Conservation (phyloP, 2,797 vertebrate species). For the Tokudaia tokunoshimensis region DNA sequence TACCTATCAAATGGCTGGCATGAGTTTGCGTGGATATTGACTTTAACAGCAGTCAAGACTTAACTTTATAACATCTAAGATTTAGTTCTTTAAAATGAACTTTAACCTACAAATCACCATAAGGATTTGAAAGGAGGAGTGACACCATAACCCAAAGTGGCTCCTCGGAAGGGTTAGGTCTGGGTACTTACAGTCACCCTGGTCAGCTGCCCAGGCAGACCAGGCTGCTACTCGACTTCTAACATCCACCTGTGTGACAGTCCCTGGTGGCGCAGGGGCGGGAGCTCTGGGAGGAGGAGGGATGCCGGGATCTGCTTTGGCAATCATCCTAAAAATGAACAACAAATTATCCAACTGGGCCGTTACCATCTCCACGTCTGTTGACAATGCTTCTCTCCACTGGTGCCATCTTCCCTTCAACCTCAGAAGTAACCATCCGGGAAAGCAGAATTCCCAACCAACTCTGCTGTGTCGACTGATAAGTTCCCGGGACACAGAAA, state of each 20-base stretch:
- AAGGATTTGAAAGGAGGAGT: slow-evolving; percentile 5
- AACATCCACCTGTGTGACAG: slow-evolving; percentile 91
- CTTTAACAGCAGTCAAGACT: background rate
- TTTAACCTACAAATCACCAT: background rate
- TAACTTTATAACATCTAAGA: slow-evolving; percentile 10
- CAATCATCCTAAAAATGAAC: slow-evolving; percentile 91
- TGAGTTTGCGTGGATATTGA: background rate
- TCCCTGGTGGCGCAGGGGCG: slow-evolving; percentile 91
- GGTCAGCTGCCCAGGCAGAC: slow-evolving; percentile 94
- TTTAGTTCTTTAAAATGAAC: slow-evolving; percentile 27
- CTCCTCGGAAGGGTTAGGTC: background rate
- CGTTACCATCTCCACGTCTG: background rate
- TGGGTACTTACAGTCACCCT: slow-evolving; percentile 92
- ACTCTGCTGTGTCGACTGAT: background rate
- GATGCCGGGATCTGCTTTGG: slow-evolving; percentile 92
- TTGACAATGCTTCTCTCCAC: background rate
- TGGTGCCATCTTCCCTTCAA: background rate
- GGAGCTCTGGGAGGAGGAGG: slow-evolving; percentile 93
- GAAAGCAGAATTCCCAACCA: background rate
- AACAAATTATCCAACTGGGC: slow-evolving; percentile 23
- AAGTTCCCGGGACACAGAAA: background rate
- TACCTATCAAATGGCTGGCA: background rate
- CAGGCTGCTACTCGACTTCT: slow-evolving; percentile 94
- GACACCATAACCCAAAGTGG: background rate
- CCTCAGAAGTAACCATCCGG: background rate